A percentile compares a stretch with the other conserved stretches of the same genome.
These are phyloP conservation scores for Limonius californicus DNA, from an alignment of 1,140 invertebrate species.

Conservation along the genomic window DNA sequence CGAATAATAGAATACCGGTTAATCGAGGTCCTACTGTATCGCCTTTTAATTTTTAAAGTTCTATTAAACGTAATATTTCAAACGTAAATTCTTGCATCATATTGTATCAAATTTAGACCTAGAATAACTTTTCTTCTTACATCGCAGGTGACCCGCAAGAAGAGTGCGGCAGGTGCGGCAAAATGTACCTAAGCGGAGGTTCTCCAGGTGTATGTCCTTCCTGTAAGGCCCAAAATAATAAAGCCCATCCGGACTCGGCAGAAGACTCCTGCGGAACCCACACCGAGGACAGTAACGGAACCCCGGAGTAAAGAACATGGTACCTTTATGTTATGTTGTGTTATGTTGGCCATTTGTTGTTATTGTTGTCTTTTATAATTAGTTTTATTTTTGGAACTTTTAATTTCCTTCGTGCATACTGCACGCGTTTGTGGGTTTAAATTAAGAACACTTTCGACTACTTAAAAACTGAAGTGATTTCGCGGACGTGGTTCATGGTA, in stretches of 20 bases:
- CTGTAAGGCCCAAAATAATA: conserved; percentile 21
- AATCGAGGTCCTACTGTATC: no score
- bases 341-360: neutral
- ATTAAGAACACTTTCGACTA: no score
- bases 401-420: no score
- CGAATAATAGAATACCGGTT: no score
- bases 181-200: conserved; percentile 37
- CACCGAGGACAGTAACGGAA: conserved; percentile 33
- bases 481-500: no score
- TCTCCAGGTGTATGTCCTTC: conserved; percentile 24
- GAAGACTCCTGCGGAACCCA: conserved; percentile 36
- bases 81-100: no score
- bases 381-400: neutral
- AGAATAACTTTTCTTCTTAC: neutral
- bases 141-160: conserved; percentile 47
- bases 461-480: no score
- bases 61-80: neutral
- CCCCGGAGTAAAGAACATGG: conserved; percentile 19
- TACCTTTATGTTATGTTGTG: neutral
- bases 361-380: neutral
- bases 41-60: neutral
- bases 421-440: no score
- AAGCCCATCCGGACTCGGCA: conserved; percentile 25
- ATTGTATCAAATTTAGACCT: no score
- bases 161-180: conserved; percentile 48